Base-by-base conservation (phyloP, 1,140 invertebrate species). In the Drosophila varians region DNA sequence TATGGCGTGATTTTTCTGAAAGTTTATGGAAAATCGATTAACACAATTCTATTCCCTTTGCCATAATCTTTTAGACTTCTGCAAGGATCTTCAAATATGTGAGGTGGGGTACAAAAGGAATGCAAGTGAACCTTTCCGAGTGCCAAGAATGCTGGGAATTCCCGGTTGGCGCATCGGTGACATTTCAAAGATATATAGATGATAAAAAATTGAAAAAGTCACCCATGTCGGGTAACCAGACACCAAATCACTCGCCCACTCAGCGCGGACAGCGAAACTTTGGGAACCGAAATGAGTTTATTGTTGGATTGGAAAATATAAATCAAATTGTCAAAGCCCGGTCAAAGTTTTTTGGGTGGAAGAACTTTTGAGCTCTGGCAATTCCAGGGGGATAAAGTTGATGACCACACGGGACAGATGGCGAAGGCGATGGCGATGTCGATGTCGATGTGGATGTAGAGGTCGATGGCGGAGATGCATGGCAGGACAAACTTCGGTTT, bases 231-330 rank as follows among this genome's bases (percentile, higher is more conserved):
- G 62, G 60, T 65, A 66, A 66, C 64, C 64, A 53, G 62, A 68
- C 64, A 66, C 64, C 62, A 66, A 65, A 66, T 66, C 62, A 66
- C 62, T 65, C 62, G 36, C 16, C 26, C 69, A 45, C 48, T 47
- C 31, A 53, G 55, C 12, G 28, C n/a, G 68, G 25, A 16, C 47
- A 66, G 38, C 34, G 12, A 36, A 68, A 68, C 61, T 68, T 68
- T 66, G 7, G 6, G 19, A 66, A 26, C 26, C 54, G 54, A 71
- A 68, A 75, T 77, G 74, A 75, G 64, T 75, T 75, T 74, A 75
- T 61, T 76, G 73, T 75, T 71, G 47, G 76, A 76, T 73, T 77
- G 74, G 73, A 76, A n/a, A 74, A 74, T 74, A 74, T 74, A 74
- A 74, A 74, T 74, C 71, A 73, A 66, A 74, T 74, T 74, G 71